A percentile compares a stretch with the other conserved stretches of the same genome.
phyloP scores from a whole-genome alignment of 1,140 invertebrate species.

The Cydia strobilella region DNA sequence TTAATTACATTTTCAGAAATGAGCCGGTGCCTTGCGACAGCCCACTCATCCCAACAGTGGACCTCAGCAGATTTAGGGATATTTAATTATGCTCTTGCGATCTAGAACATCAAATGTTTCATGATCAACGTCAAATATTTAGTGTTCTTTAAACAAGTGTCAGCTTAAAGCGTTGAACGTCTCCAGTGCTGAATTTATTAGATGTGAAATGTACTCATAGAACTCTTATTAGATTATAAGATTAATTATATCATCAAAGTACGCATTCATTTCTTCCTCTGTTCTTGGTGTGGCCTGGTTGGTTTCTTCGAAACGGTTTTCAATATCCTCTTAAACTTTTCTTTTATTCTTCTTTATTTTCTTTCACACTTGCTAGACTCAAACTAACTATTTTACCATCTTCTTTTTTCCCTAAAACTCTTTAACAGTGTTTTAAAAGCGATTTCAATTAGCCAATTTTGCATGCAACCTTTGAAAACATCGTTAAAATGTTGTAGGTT shows the following conservation, averaged over 20 bases:
- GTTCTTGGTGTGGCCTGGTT: neutral
- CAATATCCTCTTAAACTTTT: neutral
- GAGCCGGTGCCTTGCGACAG: slow-evolving; percentile 78
- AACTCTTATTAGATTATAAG: neutral
- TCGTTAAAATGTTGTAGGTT: slow-evolving; percentile 45
- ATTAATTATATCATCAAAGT: neutral
- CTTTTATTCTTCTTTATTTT: slow-evolving; percentile 20
- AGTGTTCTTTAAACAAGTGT: neutral
- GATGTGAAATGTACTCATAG: slow-evolving; percentile 11
- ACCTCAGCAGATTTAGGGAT: slow-evolving; percentile 68
- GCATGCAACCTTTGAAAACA: slow-evolving; percentile 57
- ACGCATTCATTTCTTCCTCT: neutral
- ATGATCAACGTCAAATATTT: neutral
- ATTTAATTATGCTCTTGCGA: slow-evolving; percentile 33
- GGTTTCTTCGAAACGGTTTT: neutral
- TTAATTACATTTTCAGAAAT: slow-evolving; percentile 74
- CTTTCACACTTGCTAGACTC: slow-evolving; percentile 8
- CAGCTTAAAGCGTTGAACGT: slow-evolving; percentile 14
- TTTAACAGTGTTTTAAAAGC: slow-evolving; percentile 59
- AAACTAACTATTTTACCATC: neutral
- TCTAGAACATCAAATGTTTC: slow-evolving; percentile 35
- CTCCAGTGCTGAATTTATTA: slow-evolving; percentile 20
- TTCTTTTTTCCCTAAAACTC: slow-evolving; percentile 43
- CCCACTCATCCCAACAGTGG: slow-evolving; percentile 73
- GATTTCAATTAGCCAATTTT: slow-evolving; percentile 42